These are phyloP conservation scores for Neomonachus schauinslandi DNA, from an alignment of 2,113 vertebrate species.

Conservation along the genomic window DNA sequence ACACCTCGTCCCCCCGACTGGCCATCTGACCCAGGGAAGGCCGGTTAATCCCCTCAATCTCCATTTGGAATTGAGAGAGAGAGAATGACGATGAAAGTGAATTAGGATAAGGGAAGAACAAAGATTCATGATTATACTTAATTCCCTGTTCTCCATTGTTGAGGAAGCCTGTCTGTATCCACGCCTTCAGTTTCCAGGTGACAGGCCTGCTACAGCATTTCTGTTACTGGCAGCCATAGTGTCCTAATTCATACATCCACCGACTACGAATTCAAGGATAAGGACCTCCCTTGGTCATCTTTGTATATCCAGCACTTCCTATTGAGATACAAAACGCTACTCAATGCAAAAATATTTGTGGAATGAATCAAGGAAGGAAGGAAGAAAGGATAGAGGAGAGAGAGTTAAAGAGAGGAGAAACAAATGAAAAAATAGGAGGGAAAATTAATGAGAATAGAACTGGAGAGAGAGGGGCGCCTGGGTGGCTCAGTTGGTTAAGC, in stretches of 20 bases:
- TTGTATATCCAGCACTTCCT: neutral
- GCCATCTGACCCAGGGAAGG: neutral
- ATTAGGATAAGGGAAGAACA: neutral
- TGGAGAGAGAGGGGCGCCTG: neutral
- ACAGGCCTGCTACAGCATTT: neutral
- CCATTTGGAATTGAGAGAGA: neutral
- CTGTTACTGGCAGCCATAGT: neutral
- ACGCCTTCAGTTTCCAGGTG: neutral
- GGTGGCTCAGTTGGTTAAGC: no score
- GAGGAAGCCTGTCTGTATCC: neutral
- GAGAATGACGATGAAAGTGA: neutral
- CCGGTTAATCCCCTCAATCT: neutral
- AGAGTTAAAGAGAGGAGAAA: neutral
- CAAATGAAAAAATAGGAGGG: neutral
- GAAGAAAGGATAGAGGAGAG: neutral
- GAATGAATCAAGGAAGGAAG: neutral
- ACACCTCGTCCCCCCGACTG: neutral
- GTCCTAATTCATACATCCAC: neutral
- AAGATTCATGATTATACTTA: neutral
- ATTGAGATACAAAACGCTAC: neutral
- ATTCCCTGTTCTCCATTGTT: neutral
- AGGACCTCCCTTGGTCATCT: neutral
- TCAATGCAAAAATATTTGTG: neutral
- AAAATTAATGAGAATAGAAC: neutral
- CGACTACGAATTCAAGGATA: neutral